These are phyloP conservation scores for Nannoperca australis DNA, from an alignment of 2,797 vertebrate genomes.

Conservation along the genomic window DNA sequence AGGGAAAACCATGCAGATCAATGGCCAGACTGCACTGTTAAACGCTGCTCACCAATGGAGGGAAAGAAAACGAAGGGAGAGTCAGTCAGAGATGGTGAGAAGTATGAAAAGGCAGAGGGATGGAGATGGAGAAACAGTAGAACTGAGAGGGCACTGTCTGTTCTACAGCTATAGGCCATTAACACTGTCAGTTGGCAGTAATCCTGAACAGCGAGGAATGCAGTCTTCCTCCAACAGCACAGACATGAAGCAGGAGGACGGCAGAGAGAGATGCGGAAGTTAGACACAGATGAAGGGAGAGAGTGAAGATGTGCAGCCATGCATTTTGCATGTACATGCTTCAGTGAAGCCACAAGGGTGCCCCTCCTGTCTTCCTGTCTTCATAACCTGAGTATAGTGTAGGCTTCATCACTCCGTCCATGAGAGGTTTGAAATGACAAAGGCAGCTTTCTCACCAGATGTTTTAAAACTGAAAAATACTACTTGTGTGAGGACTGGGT, in stretches of 20 bases:
- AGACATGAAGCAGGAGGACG: slow-evolving; percentile 55
- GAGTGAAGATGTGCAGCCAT: slow-evolving; percentile 31
- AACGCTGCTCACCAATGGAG: slow-evolving; percentile 23
- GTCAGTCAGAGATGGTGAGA: slow-evolving; percentile 5
- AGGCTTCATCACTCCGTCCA: neutral
- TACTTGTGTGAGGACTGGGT: slow-evolving; percentile 2
- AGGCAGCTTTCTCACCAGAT: slow-evolving; percentile 5
- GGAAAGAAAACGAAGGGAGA: neutral
- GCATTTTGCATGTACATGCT: slow-evolving; percentile 57
- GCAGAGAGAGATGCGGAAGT: slow-evolving; percentile 11
- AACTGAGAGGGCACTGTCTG: slow-evolving; percentile 37
- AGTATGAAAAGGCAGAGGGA: slow-evolving; percentile 32
- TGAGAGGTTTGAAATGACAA: slow-evolving; percentile 8
- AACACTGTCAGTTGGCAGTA: slow-evolving; percentile 62
- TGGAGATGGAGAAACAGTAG: slow-evolving; percentile 30
- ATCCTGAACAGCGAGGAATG: slow-evolving; percentile 38
- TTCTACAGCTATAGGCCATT: slow-evolving; percentile 65
- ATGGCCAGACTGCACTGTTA: slow-evolving; percentile 26
- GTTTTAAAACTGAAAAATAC: slow-evolving; percentile 2
- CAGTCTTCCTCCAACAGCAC: slow-evolving; percentile 52
- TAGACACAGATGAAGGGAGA: slow-evolving; percentile 8
- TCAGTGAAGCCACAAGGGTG: slow-evolving; percentile 9
- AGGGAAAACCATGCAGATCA: slow-evolving; percentile 36
- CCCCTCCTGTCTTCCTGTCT: slow-evolving; percentile 39
- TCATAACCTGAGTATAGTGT: slow-evolving; percentile 19